Evolutionary conservation across 2,888 invertebrate genomes (phyloP).

Genomic region (Sipha maydis): DNA sequence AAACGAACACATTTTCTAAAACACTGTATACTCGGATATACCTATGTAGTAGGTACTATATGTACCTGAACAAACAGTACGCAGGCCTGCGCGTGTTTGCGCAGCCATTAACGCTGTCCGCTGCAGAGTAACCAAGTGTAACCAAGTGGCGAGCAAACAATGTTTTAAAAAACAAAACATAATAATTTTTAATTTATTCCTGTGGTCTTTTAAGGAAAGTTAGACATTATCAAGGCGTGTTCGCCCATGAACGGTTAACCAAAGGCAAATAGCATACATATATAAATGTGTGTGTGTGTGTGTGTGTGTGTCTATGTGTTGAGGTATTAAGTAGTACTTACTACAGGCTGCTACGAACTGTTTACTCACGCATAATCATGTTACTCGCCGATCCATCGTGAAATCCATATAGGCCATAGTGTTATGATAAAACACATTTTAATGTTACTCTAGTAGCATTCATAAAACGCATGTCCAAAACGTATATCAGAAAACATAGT

Average conservation of each 20-base stretch:
- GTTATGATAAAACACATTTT: constrained; percentile 1
- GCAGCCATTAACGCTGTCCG: constrained; percentile 53
- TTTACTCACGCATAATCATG: constrained; percentile 43
- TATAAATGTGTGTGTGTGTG: neutral
- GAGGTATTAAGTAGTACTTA: constrained; percentile 27
- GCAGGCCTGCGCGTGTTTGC: constrained; percentile 32
- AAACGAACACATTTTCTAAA: constrained; percentile 46
- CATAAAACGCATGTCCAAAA: neutral
- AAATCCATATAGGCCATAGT: neutral
- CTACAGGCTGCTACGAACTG: neutral
- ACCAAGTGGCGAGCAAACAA: constrained; percentile 60
- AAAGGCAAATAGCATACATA: neutral
- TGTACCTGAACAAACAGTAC: constrained; percentile 33
- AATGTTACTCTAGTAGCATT: constrained; percentile 1
- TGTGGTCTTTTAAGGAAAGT: constrained; percentile 50
- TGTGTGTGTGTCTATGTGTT: neutral
- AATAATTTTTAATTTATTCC: constrained; percentile 47
- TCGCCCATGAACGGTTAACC: neutral
- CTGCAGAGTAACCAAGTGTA: constrained; percentile 59
- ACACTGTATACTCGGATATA: neutral
- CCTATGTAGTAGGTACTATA: neutral
- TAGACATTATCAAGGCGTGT: constrained; percentile 38
- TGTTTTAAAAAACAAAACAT: constrained; percentile 55
- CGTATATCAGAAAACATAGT: neutral
- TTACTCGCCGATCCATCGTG: neutral